These are phyloP conservation scores for Luidia sarsii DNA, from an alignment of 53 echinoderm and acorn worm genomes.

Conservation along the genomic window DNA sequence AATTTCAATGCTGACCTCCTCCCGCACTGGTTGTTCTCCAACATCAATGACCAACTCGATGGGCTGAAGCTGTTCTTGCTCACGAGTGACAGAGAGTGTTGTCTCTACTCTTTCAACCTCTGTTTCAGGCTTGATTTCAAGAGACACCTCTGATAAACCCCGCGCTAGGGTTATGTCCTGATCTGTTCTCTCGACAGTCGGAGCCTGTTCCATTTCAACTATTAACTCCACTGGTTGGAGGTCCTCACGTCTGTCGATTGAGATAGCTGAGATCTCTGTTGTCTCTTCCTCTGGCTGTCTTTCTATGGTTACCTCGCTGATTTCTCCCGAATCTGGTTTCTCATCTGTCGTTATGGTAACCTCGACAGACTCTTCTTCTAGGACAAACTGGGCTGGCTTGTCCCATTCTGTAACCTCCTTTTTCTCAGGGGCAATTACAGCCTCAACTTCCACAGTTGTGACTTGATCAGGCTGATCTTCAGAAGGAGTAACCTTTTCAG, in stretches of 20 bases:
- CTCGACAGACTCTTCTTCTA: slow-evolving; percentile 2
- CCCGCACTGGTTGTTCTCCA: slow-evolving; percentile 46
- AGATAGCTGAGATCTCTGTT: slow-evolving; percentile 14
- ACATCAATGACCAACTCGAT: slow-evolving; percentile 79
- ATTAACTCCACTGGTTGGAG: slow-evolving; percentile 55
- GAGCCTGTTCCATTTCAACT: slow-evolving; percentile 54
- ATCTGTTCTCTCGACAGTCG: slow-evolving; percentile 22
- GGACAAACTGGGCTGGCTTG: slow-evolving; percentile 13
- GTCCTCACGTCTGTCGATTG: slow-evolving; percentile 38
- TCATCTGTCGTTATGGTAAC: slow-evolving; percentile 34
- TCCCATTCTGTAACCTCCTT: slow-evolving; percentile 22
- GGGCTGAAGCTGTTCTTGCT: slow-evolving; percentile 49
- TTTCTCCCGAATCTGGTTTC: slow-evolving; percentile 44
- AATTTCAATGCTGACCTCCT: slow-evolving; percentile 73
- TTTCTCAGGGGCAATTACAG: slow-evolving; percentile 26
- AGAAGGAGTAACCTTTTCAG: slow-evolving; percentile 19
- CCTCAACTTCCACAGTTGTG: slow-evolving; percentile 30
- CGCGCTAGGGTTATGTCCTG: slow-evolving; percentile 23
- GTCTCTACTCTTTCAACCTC: slow-evolving; percentile 56
- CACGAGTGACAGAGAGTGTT: slow-evolving; percentile 35
- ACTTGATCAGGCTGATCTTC: slow-evolving; percentile 32
- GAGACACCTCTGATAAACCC: slow-evolving; percentile 29
- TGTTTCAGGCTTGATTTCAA: slow-evolving; percentile 61
- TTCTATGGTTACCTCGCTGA: slow-evolving; percentile 65
- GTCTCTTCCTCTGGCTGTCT: slow-evolving; percentile 57